A percentile compares a stretch with the other conserved stretches of the same genome.
phyloP scores from a whole-genome alignment of 2,113 vertebrate genomes.

The Balaeniceps rex region DNA sequence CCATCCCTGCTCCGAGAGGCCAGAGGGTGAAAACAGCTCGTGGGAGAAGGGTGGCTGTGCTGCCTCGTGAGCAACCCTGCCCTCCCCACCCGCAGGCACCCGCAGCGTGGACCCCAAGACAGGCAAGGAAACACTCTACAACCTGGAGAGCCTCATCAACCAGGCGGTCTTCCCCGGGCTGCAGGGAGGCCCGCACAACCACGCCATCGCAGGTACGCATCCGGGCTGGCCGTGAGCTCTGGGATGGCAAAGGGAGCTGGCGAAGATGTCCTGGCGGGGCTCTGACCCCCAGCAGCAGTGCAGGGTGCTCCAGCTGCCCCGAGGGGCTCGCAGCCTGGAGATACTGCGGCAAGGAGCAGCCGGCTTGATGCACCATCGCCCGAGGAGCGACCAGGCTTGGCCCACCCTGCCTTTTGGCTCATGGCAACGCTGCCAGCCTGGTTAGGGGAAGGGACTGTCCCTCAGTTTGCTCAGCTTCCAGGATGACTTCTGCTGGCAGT shows the following conservation, averaged over 20 bases:
- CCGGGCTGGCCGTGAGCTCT: not conserved
- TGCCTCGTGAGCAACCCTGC: not conserved
- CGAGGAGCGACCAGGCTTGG: not conserved
- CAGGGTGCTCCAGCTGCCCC: not conserved
- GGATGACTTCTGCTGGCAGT: not conserved
- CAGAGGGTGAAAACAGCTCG: not conserved
- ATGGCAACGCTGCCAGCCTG: fast-evolving
- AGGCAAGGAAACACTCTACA: conserved; percentile 86
- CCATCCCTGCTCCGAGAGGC: not conserved
- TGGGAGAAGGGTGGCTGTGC: not conserved
- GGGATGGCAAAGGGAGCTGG: not conserved
- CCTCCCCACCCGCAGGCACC: conserved; percentile 70
- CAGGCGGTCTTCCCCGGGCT: conserved; percentile 95
- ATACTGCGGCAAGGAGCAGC: not conserved
- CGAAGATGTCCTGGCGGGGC: not conserved
- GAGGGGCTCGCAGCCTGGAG: not conserved
- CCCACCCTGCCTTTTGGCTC: not conserved
- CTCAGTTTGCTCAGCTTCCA: not conserved
- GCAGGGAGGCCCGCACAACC: conserved; percentile 97
- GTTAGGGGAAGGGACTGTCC: not conserved
- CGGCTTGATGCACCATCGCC: not conserved
- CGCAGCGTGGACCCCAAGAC: conserved; percentile 87
- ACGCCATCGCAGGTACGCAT: conserved; percentile 88
- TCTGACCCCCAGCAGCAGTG: not conserved
- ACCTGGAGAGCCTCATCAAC: conserved; percentile 91